phyloP scores from a whole-genome alignment of 2,113 vertebrate genomes.

The Todiramphus saurophagus region DNA sequence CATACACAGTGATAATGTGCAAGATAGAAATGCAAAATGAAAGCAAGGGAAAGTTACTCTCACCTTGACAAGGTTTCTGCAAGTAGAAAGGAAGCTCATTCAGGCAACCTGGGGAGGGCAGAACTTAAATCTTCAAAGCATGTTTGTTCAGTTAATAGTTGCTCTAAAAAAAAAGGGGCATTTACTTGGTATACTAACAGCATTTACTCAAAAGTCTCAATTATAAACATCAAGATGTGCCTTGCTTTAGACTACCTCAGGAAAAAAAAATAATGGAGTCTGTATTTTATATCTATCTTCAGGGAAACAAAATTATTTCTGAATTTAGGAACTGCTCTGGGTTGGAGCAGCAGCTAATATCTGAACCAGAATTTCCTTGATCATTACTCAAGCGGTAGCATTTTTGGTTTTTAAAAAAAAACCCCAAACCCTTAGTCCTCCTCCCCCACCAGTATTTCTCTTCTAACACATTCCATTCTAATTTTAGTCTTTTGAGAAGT shows the following conservation, averaged over 20 bases:
- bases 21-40: neutral
- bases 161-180: neutral
- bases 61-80: neutral
- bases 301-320: slow-evolving; percentile 43
- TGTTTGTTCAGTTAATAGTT: neutral
- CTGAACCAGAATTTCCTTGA: slow-evolving; percentile 26
- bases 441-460: slow-evolving; percentile 55
- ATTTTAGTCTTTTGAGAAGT: slow-evolving; percentile 68
- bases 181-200: neutral
- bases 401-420: slow-evolving; percentile 7
- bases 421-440: neutral
- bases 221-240: slow-evolving; percentile 1
- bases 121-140: neutral
- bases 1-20: neutral
- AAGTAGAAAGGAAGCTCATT: neutral
- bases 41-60: neutral
- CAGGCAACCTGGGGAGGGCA: neutral
- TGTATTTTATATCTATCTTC: slow-evolving; percentile 3
- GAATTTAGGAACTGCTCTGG: neutral
- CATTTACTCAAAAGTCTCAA: neutral
- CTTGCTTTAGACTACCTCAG: neutral
- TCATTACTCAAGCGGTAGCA: slow-evolving; percentile 27
- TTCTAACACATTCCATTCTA: slow-evolving; percentile 64
- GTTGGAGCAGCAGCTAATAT: slow-evolving; percentile 35
- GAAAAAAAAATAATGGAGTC: neutral